Evolutionary conservation across 2,888 invertebrate genomes (phyloP), one percentile per base, ranked within the genome.

Genomic region (Griposia aprilina): DNA sequence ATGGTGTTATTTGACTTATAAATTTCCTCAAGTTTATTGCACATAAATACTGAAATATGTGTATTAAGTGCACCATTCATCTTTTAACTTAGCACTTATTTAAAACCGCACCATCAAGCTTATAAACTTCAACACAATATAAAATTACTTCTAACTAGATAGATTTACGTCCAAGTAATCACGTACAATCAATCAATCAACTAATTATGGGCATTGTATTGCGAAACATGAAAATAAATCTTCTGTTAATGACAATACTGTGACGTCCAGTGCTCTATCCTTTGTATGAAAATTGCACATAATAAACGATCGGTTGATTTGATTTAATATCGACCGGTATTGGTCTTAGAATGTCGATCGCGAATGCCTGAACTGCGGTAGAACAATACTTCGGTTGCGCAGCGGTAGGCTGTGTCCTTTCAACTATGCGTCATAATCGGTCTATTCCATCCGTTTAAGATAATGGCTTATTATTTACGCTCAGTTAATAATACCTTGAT

Each of bases 281-380:
- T 93, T 93, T 92, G 90, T 91, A 86, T 88, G 86, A 85, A 89
- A 92, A 91, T 92, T 89, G 83, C 82, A 86, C 81, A 84, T 87
- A 86, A 85, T 87, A 86, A 87, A 87, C 81, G 85, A 83, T 75
- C 82, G 83, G 82, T 76, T 81, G 81, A 76, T 88, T 89, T 85
- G 85, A 87, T 88, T 89, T 90, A 88, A 87, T 89, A 82, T 81
- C 70, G 80, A 83, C 76, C 67, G 60, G 90, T 89, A 88, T 90
- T 88, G 89, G 86, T 88, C 88, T 87, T 89, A 89, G 85, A 91
- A 91, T 92, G 90, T 88, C 89, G 88, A 89, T 88, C 87, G 85
- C 83, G 82, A 83, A 87, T 87, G 86, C 87, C 86, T 87, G 86
- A 80, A 84, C 77, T 75, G 68, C 55, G 80, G 83, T 85, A 82